Percentiles rank a stretch among this genome's conserved stretches.
phyloP scores from a whole-genome alignment of 2,888 invertebrate species.

The Trichacis sp. region DNA sequence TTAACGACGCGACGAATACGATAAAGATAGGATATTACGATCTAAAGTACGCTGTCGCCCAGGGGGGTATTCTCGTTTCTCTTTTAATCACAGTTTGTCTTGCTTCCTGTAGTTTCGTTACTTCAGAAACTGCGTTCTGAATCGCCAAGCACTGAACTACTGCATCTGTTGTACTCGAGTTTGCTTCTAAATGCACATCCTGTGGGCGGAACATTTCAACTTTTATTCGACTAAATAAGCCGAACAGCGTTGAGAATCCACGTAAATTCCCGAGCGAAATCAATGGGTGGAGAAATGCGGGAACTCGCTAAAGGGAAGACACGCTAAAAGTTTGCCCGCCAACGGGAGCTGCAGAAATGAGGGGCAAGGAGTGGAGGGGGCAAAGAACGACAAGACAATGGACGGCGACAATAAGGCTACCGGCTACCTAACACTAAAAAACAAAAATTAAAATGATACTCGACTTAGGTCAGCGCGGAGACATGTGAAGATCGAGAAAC shows the following conservation, averaged over 20 bases:
- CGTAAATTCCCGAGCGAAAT: conserved; percentile 21
- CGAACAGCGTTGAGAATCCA: conserved; percentile 17
- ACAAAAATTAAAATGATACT: conserved; percentile 57
- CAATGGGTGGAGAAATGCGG: conserved; percentile 4
- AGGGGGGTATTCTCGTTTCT: conserved; percentile 50
- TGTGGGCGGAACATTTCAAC: conserved; percentile 32
- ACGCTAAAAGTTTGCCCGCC: conserved; percentile 23
- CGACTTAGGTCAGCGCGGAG: conserved; percentile 31
- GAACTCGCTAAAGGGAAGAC: conserved; percentile 13
- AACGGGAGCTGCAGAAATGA: conserved; percentile 21
- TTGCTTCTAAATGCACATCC: conserved; percentile 20
- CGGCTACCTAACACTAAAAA: conserved; percentile 44
- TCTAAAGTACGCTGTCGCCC: conserved; percentile 57
- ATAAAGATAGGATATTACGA: conserved; percentile 61
- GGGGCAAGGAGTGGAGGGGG: conserved; percentile 23
- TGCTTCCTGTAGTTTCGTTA: conserved; percentile 17
- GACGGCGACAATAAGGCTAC: conserved; percentile 58
- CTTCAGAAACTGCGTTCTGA: too few species aligned
- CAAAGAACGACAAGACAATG: conserved; percentile 59
- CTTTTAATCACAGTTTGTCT: conserved; percentile 6
- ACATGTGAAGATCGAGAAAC: neutral
- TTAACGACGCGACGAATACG: conserved; percentile 61
- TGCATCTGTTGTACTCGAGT: neutral
- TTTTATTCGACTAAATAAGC: neutral
- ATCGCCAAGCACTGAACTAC: too few species aligned